Evolutionary conservation across 2,888 invertebrate genomes (phyloP).

Genomic region (Mylabris sibirica): DNA sequence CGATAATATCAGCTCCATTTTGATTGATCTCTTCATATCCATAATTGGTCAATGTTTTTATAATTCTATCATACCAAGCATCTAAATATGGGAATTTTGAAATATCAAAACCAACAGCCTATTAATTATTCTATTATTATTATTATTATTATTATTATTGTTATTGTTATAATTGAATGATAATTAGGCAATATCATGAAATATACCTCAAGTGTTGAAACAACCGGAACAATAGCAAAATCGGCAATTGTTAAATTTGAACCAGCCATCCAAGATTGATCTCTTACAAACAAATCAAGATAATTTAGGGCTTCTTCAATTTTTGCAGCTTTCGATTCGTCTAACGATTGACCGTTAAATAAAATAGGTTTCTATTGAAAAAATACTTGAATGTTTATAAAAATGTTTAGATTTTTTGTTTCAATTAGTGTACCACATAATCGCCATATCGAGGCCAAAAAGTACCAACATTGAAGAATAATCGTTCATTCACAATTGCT

Average conservation of each 20-base stretch:
- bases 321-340: slow-evolving; percentile 53
- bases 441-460: slow-evolving; percentile 65
- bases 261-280: slow-evolving; percentile 72
- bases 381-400: neutral
- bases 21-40: slow-evolving; percentile 75
- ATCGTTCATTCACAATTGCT: slow-evolving; percentile 69
- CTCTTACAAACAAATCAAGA: slow-evolving; percentile 67
- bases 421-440: slow-evolving; percentile 64
- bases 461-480: slow-evolving; percentile 70
- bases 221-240: slow-evolving; percentile 68
- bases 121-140: slow-evolving; percentile 29
- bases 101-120: slow-evolving; percentile 63
- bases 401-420: neutral
- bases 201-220: slow-evolving; percentile 69
- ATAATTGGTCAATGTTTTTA: slow-evolving; percentile 69
- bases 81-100: slow-evolving; percentile 66
- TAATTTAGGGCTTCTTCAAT: slow-evolving; percentile 68
- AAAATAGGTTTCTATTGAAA: slow-evolving; percentile 48
- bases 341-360: slow-evolving; percentile 38
- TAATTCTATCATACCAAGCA: slow-evolving; percentile 73
- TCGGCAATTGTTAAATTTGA: slow-evolving; percentile 76
- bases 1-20: slow-evolving; percentile 66
- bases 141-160: neutral
- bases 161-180: too few species aligned
- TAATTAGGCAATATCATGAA: neutral